Conservation (phyloP, 2,888 invertebrate genomes). For the Scrobipalpa atriplicella region DNA sequence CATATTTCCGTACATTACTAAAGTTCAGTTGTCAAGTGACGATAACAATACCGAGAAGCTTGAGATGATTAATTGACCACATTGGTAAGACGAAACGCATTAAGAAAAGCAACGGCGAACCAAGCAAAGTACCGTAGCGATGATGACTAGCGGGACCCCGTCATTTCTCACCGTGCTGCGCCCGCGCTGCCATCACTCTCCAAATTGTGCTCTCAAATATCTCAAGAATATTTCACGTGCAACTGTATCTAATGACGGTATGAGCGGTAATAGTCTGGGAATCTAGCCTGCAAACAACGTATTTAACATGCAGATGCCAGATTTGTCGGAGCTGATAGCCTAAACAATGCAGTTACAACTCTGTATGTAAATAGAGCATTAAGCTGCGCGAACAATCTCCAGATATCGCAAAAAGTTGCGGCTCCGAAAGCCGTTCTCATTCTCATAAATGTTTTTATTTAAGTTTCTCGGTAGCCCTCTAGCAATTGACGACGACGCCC, state of each 20-base stretch:
- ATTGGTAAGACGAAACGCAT: constrained; percentile 72
- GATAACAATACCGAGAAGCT: constrained; percentile 47
- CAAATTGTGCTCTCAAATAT: constrained; percentile 75
- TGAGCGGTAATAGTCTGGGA: constrained; percentile 75
- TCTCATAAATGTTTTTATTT: constrained; percentile 56
- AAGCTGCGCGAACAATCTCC: constrained; percentile 48
- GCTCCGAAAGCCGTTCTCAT: constrained; percentile 52
- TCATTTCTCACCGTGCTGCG: constrained; percentile 67
- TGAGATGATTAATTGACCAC: constrained; percentile 71
- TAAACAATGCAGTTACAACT: constrained; percentile 70
- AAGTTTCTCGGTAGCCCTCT: constrained; percentile 60
- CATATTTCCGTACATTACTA: constrained; percentile 22
- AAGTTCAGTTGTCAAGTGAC: constrained; percentile 37
- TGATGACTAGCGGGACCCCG: constrained; percentile 73
- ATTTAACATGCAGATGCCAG: constrained; percentile 67
- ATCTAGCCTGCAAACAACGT: constrained; percentile 63
- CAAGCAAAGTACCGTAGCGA: constrained; percentile 77
- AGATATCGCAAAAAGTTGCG: constrained; percentile 55
- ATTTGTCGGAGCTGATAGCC: constrained; percentile 69
- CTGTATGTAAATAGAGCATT: constrained; percentile 63
- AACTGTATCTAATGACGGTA: constrained; percentile 76
- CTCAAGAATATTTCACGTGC: constrained; percentile 69
- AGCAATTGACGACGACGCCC: constrained; percentile 55
- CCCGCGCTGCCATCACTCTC: constrained; percentile 52
- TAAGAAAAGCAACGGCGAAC: constrained; percentile 67